These are phyloP conservation scores for Acronicta aceris DNA, from an alignment of 2,888 invertebrate genomes.

Conservation along the genomic window DNA sequence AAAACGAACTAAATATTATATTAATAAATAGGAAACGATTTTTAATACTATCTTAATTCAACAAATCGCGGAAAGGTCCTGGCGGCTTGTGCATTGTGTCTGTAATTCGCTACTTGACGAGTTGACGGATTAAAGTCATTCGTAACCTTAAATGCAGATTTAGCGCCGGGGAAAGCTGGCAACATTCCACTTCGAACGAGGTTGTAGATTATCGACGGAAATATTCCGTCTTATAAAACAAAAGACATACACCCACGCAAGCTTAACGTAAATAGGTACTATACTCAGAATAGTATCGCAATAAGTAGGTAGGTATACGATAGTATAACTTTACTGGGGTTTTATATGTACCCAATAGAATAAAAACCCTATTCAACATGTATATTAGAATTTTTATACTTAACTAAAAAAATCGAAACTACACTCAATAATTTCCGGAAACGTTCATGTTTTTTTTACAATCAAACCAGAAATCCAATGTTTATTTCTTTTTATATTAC, in stretches of 20 bases:
- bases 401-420: neutral
- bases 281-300: neutral
- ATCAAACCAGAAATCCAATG: too few relatives aligned
- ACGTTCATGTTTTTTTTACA: too few relatives aligned
- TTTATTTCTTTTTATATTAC: too few relatives aligned
- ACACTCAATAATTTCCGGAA: too few relatives aligned
- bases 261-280: neutral
- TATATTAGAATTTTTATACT: too few relatives aligned
- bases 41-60: neutral
- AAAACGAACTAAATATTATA: slow-evolving; percentile 19
- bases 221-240: slow-evolving; percentile 9
- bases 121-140: slow-evolving; percentile 10
- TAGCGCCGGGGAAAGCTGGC: slow-evolving; percentile 12
- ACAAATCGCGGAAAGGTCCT: too few relatives aligned
- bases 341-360: too few relatives aligned
- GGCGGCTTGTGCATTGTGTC: too few relatives aligned
- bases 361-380: neutral
- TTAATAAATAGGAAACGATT: neutral
- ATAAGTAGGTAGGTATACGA: too few relatives aligned
- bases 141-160: slow-evolving; percentile 6
- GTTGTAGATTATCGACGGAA: slow-evolving; percentile 25
- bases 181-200: slow-evolving; percentile 42
- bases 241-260: slow-evolving; percentile 5
- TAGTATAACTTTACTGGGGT: too few relatives aligned
- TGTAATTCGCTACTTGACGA: neutral